These are phyloP conservation scores for Rhagonycha fulva DNA, from an alignment of 2,888 invertebrate species.

Conservation along the genomic window DNA sequence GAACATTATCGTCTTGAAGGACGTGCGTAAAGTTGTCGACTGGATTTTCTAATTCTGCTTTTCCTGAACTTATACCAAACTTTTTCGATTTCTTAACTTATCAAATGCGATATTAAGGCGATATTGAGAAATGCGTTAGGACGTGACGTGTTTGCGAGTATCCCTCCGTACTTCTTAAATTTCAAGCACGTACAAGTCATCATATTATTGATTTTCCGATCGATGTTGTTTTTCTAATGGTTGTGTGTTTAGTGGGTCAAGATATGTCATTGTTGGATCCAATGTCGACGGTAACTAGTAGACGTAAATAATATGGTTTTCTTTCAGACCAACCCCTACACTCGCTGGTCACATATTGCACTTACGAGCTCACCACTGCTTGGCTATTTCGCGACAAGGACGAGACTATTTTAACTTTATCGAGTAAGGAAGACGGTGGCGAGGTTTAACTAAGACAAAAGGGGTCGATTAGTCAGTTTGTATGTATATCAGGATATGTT, in stretches of 20 bases:
- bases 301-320: neutral
- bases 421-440: slow-evolving; percentile 32
- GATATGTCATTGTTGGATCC: slow-evolving; percentile 10
- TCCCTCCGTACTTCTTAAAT: slow-evolving; percentile 25
- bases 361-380: slow-evolving; percentile 38
- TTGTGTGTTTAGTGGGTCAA: slow-evolving; percentile 28
- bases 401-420: slow-evolving; percentile 28
- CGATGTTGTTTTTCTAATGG: slow-evolving; percentile 35
- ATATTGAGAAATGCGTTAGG: slow-evolving; percentile 45
- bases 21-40: slow-evolving; percentile 2
- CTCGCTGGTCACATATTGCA: slow-evolving; percentile 37
- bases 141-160: slow-evolving; percentile 40
- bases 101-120: slow-evolving; percentile 43
- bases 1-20: slow-evolving; percentile 17
- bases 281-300: neutral
- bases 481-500: slow-evolving; percentile 47
- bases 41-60: slow-evolving; percentile 12
- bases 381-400: slow-evolving; percentile 40
- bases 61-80: slow-evolving; percentile 14
- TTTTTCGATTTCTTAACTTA: slow-evolving; percentile 47
- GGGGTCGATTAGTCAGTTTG: slow-evolving; percentile 54
- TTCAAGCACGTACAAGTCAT: slow-evolving; percentile 38
- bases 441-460: slow-evolving; percentile 46
- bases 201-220: slow-evolving; percentile 38
- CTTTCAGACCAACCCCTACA: slow-evolving; percentile 3